Evolutionary conservation across 2,113 vertebrate species (phyloP), one percentile per base, ranked within the genome.

Genomic region (Syngnathus typhle): DNA sequence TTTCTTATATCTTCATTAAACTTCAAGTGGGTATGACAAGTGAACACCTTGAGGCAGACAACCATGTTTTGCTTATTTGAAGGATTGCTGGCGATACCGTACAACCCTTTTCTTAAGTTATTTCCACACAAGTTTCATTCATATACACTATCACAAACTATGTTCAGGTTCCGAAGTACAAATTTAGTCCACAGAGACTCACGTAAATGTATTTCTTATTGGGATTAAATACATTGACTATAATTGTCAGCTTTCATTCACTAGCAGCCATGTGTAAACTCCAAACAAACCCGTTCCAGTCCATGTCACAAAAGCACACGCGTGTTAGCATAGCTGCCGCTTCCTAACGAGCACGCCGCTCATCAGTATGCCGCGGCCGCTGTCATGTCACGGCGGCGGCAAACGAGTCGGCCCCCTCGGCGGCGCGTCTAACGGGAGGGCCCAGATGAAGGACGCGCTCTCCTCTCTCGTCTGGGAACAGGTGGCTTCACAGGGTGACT

Each of bases 401-500:
- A 10, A 23, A 18, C 58, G 58, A 60, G 78, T 78, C 75, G 81
- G 82, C 79, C 70, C 27, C 61, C 58, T 38, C 58, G 36, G 78
- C 77, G 70, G 80, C 76, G 81, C 80, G 81, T 82, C 84, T 11
- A 72, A 73, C 78, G 74, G 59, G 70, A 65, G 70, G 18, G 44
- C 70, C 74, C 59, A 67, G 66, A 82, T 83, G 87, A 88, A 87
- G 89, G 88, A 86, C 84, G 73, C 41, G 71, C 72, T 82, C 73
- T 81, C 80, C 75, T 76, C 76, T 80, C 76, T 79, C 79, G 76
- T 82, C 82, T 78, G 79, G 78, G 87, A 91, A 87, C 88, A 89
- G 87, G 78, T 89, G 82, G 85, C 75, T 66, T 85, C 87, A 72
- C 89, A 88, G 85, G 82, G 79, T 81, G 88, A 85, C 82, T 85